Conservation (phyloP, 2,888 invertebrate genomes). For the Agonum fuliginosum region DNA sequence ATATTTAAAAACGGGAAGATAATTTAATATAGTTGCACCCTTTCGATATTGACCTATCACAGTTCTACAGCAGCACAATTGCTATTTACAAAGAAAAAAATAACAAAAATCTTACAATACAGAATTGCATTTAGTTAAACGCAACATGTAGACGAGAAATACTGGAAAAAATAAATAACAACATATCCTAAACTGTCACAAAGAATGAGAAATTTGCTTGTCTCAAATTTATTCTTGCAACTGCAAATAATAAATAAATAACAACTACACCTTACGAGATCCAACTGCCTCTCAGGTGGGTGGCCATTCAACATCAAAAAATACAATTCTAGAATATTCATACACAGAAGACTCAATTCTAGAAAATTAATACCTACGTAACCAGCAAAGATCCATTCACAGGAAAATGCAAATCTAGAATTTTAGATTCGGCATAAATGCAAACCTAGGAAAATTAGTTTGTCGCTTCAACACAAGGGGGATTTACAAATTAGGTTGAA, state of each 20-base stretch:
- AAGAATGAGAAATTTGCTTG: constrained; percentile 55
- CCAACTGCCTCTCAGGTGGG: too few relatives aligned
- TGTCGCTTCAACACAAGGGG: too few relatives aligned
- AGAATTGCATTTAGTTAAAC: constrained; percentile 26
- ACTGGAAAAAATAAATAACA: constrained; percentile 50
- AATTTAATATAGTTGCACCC: constrained; percentile 35
- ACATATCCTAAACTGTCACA: constrained; percentile 24
- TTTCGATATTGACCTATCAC: constrained; percentile 67
- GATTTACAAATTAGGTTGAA: too few relatives aligned
- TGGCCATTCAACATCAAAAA: too few relatives aligned
- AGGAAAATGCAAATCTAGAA: too few relatives aligned
- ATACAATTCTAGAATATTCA: too few relatives aligned
- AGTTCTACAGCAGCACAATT: constrained; percentile 68
- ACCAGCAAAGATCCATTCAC: too few relatives aligned
- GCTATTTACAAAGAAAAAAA: constrained; percentile 31
- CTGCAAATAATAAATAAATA: constrained; percentile 27
- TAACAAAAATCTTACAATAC: constrained; percentile 33
- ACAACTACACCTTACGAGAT: constrained; percentile 35
- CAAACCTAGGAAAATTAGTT: too few relatives aligned
- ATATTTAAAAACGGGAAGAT: neutral
- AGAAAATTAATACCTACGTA: too few relatives aligned
- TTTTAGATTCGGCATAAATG: too few relatives aligned
- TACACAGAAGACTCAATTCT: too few relatives aligned
- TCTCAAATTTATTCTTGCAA: constrained; percentile 55
- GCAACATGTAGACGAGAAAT: constrained; percentile 43